A percentile compares a stretch with the other conserved stretches of the same genome.
Evolutionary conservation across 2,113 vertebrate species (phyloP).

Genomic region (Sorex araneus): DNA sequence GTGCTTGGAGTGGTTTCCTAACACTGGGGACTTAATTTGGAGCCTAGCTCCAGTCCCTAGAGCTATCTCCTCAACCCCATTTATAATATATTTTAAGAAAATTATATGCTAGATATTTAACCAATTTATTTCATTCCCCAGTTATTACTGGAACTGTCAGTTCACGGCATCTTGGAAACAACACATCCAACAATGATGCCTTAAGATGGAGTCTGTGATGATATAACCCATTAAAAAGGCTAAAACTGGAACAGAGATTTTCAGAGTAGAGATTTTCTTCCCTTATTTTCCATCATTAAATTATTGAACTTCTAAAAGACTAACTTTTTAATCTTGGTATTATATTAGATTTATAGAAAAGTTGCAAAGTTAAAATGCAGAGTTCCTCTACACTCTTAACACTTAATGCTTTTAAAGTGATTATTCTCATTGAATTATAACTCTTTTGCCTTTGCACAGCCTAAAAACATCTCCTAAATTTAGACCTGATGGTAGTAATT

Average conservation of each 20-base stretch:
- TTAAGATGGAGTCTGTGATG: too few species aligned
- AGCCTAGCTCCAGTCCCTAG: too few species aligned
- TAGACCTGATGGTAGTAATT: neutral
- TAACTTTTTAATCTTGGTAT: neutral
- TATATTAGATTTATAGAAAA: neutral
- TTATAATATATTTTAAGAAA: neutral
- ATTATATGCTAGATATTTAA: neutral
- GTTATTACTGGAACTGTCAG: neutral
- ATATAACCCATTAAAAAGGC: too few species aligned
- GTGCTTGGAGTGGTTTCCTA: too few species aligned
- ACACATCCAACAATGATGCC: too few species aligned
- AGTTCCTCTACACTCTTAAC: neutral
- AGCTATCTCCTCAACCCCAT: too few species aligned
- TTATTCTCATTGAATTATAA: neutral
- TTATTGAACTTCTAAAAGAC: too few species aligned
- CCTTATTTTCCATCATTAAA: too few species aligned
- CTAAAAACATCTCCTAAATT: conserved; percentile 4
- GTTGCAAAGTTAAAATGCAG: neutral
- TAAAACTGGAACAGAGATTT: too few species aligned
- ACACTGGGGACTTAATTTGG: too few species aligned
- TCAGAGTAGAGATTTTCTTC: too few species aligned
- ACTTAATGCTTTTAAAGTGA: neutral
- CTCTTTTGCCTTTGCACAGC: neutral
- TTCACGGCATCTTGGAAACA: neutral
- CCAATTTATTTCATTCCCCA: neutral